A percentile compares a stretch with the other conserved stretches of the same genome.
Conservation (phyloP, 1,140 invertebrate genomes). For the Philopotamus ludificatus region DNA sequence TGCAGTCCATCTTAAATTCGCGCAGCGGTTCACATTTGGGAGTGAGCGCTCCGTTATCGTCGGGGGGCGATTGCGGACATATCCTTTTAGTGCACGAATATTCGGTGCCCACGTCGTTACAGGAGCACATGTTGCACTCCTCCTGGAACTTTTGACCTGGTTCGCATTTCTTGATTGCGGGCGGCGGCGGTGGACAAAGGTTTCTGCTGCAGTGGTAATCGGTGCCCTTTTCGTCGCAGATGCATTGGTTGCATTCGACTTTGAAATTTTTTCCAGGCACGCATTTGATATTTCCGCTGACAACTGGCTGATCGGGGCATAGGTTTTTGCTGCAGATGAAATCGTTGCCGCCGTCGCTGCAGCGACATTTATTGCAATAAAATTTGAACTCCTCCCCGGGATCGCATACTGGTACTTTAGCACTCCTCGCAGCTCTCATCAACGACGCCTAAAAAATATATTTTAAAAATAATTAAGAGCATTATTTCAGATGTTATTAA, state of each 20-base stretch:
- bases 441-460: no score
- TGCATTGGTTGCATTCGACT: background rate
- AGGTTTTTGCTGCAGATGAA: constrained; percentile 50
- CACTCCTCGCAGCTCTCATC: no score
- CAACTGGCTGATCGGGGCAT: no score
- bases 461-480: no score
- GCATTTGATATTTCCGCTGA: no score
- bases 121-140: constrained; percentile 52
- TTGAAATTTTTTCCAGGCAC: constrained; percentile 25
- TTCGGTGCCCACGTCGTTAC: constrained; percentile 44
- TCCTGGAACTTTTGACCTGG: constrained; percentile 48
- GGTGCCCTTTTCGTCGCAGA: background rate
- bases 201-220: background rate
- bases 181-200: background rate
- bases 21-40: constrained; percentile 45
- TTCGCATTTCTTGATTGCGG: constrained; percentile 40
- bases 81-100: constrained; percentile 48
- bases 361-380: constrained; percentile 54
- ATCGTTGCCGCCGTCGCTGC: constrained; percentile 50
- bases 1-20: constrained; percentile 47
- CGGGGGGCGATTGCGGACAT: constrained; percentile 24
- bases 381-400: constrained; percentile 53
- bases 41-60: constrained; percentile 1
- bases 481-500: no score
- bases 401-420: constrained; percentile 48